Evolutionary conservation across 37 sponge, comb jelly and placozoan genomes (phyloP).

Genomic region (Corticium candelabrum): DNA sequence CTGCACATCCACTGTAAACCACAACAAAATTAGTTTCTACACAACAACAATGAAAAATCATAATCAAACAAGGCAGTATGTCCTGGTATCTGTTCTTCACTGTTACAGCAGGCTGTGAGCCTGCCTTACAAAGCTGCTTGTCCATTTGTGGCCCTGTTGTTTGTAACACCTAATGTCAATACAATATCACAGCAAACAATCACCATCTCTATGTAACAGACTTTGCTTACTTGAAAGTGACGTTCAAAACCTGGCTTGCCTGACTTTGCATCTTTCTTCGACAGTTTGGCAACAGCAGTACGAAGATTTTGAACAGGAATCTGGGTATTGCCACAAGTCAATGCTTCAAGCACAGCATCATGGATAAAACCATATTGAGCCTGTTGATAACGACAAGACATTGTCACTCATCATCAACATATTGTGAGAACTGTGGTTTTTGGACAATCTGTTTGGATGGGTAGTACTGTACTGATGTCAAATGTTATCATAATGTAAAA

Average conservation of each 20-base stretch:
- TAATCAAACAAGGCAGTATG: slow-evolving; percentile 49
- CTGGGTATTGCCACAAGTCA: slow-evolving; percentile 58
- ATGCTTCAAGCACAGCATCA: slow-evolving; percentile 55
- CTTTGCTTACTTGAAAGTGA: slow-evolving; percentile 41
- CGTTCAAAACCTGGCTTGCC: slow-evolving; percentile 32
- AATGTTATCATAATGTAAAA: too few species aligned
- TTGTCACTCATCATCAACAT: background rate
- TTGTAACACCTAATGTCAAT: background rate
- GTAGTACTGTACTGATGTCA: slow-evolving; percentile 45
- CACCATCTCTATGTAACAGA: too few species aligned
- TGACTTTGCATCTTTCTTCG: slow-evolving; percentile 18
- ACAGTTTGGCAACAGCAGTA: slow-evolving; percentile 8
- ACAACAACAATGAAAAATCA: background rate
- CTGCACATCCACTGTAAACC: background rate
- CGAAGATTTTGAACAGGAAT: slow-evolving; percentile 8
- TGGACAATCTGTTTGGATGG: too few species aligned
- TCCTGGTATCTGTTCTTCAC: slow-evolving; percentile 56
- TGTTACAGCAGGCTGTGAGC: background rate
- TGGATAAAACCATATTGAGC: slow-evolving; percentile 58
- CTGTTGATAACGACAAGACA: slow-evolving; percentile 3
- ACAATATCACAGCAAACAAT: too few species aligned
- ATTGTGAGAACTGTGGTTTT: background rate
- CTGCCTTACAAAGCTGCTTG: background rate
- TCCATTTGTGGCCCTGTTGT: background rate
- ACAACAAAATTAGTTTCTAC: background rate